Evolutionary conservation across 1,140 invertebrate species (phyloP), one percentile per base, ranked within the genome.

Genomic region (Phthorimaea operculella): DNA sequence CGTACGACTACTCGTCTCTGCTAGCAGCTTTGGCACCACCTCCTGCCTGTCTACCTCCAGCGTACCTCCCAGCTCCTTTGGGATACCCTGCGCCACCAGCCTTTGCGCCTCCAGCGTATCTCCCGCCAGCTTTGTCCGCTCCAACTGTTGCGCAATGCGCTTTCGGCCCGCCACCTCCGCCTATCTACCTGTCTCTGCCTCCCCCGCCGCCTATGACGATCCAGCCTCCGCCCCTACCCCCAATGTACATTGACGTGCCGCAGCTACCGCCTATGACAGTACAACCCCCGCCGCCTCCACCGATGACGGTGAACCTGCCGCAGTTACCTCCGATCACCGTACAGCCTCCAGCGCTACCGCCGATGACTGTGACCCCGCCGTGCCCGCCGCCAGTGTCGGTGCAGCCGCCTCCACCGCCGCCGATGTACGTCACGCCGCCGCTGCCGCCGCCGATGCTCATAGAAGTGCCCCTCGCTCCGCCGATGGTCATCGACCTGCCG

Each of bases 311-410:
- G 5, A 74, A 79, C 34, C 75, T 74, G 0, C 79, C 79, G 0
- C 61, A 70, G 12, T 54, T 79, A 10, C 72, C 79, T 0, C 75
- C 73, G 8, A 60, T 81, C 57, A 72, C 73, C 0, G 66, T 82
- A 5, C 74, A 82, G 34, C 68, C 74, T 3, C 76, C 76, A 0
- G 64, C 73, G 0, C 63, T 60, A 9, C 64, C 77, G 15, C 76
- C 79, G 0, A 68, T 83, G 52, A 71, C 72, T 62, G 67, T 83
- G 17, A 74, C 78, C 52, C 78, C 76, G 0, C 79, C 79, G 4
- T 28, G 57, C 1, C 68, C 66, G 14, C 76, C 74, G 0, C 75
- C 76, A 9, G 59, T 83, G 51, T 66, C 65, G n/a, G 68, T 81
- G 33, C 79, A 79, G 52, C 75, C 78, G 10, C 79, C 79, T n/a